Evolutionary conservation across 2,797 vertebrate species (phyloP).

Genomic region (Arnoldichthys spilopterus): DNA sequence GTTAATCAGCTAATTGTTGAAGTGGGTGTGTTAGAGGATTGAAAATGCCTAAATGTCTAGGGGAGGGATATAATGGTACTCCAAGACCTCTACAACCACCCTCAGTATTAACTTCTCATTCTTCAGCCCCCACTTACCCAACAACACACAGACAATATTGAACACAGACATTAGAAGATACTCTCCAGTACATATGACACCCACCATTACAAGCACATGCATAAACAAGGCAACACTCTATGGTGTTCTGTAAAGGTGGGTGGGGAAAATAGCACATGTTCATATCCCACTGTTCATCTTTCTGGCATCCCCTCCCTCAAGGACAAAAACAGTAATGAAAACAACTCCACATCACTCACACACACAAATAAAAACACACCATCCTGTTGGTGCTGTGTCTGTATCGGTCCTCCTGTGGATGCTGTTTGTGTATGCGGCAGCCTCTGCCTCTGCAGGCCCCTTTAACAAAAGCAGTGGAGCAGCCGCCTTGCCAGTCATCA

Average conservation of each 20-base stretch:
- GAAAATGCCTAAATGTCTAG: slow-evolving; percentile 16
- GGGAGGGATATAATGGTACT: slow-evolving; percentile 19
- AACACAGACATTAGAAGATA: background rate
- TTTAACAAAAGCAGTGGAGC: slow-evolving; percentile 69
- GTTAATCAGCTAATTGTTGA: background rate
- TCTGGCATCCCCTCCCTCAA: slow-evolving; percentile 18
- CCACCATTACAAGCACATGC: slow-evolving; percentile 25
- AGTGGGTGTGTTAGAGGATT: background rate
- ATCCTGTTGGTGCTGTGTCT: background rate
- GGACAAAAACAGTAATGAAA: slow-evolving; percentile 46
- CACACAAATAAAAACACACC: slow-evolving; percentile 15
- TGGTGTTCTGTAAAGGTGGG: slow-evolving; percentile 10
- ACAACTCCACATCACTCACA: background rate
- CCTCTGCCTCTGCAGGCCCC: slow-evolving; percentile 67
- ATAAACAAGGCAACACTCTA: slow-evolving; percentile 33
- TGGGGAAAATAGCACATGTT: slow-evolving; percentile 31
- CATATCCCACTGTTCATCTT: slow-evolving; percentile 9
- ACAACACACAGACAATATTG: slow-evolving; percentile 7
- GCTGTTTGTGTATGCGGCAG: slow-evolving; percentile 78
- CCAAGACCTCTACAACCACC: slow-evolving; percentile 34
- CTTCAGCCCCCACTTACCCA: background rate
- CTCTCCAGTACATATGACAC: background rate
- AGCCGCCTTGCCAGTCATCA: slow-evolving; percentile 17
- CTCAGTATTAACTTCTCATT: slow-evolving; percentile 21
- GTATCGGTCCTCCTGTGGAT: slow-evolving; percentile 54